Conservation (phyloP, 2,888 invertebrate species). For the Noctua janthina region DNA sequence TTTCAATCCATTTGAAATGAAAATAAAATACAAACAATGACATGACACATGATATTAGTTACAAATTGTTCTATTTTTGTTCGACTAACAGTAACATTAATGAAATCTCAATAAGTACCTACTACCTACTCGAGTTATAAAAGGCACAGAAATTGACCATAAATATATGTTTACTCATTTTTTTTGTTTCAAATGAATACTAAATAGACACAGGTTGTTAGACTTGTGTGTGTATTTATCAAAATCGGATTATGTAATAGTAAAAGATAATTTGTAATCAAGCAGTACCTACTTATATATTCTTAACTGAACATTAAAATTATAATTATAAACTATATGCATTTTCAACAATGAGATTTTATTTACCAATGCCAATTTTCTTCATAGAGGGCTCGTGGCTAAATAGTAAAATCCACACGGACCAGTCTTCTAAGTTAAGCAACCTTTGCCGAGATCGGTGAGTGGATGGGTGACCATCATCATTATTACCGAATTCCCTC, state of each 20-base stretch:
- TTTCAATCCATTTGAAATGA: background rate
- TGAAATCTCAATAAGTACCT: background rate
- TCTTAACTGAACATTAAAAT: conserved; percentile 25
- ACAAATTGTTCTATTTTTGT: background rate
- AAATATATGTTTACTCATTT: background rate
- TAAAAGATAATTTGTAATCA: conserved; percentile 29
- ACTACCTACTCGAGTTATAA: background rate
- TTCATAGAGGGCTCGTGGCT: background rate
- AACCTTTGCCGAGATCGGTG: background rate
- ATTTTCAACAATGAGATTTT: conserved; percentile 22
- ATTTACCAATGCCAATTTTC: conserved; percentile 22
- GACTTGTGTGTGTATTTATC: background rate
- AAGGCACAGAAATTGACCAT: background rate
- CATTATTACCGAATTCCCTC: background rate
- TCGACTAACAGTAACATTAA: background rate
- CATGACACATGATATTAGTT: background rate
- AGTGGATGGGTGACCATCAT: background rate
- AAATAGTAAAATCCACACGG: background rate
- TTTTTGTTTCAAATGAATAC: background rate
- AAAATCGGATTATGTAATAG: background rate
- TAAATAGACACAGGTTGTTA: background rate
- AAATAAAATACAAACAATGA: background rate
- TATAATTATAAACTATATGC: conserved; percentile 3
- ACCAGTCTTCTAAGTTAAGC: background rate
- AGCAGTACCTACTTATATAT: conserved; percentile 38